Conservation (phyloP, 2,113 vertebrate genomes). For the Epinephelus fuscoguttatus region DNA sequence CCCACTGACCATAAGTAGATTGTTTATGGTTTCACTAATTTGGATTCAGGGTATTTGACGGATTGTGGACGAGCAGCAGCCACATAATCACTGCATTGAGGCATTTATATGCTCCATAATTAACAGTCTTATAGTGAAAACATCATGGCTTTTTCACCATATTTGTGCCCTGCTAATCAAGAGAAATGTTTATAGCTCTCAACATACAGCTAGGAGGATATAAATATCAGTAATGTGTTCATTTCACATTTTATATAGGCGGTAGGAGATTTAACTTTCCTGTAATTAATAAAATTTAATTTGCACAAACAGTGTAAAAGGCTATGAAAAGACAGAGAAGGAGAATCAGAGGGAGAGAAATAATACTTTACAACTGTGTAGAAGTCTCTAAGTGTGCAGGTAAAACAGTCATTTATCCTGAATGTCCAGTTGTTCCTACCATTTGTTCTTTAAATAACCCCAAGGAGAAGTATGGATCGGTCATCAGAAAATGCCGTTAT, state of each 20-base stretch:
- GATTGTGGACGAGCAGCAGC: constrained; percentile 53
- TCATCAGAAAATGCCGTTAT: constrained; percentile 74
- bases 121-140: constrained; percentile 61
- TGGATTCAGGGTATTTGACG: constrained; percentile 72
- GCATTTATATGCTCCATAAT: constrained; percentile 63
- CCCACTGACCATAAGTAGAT: constrained; percentile 75
- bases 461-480: constrained; percentile 56
- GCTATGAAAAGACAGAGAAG: constrained; percentile 37
- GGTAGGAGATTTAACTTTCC: constrained; percentile 59
- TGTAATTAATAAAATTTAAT: constrained; percentile 70
- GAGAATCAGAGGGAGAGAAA: constrained; percentile 24
- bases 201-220: constrained; percentile 34
- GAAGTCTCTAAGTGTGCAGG: neutral
- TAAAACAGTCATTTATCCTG: constrained; percentile 30
- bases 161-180: constrained; percentile 58
- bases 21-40: constrained; percentile 81
- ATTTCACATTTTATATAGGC: constrained; percentile 52
- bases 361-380: constrained; percentile 5
- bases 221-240: constrained; percentile 63
- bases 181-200: constrained; percentile 56
- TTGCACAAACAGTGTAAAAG: constrained; percentile 45
- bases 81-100: constrained; percentile 65
- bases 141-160: constrained; percentile 34
- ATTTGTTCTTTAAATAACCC: constrained; percentile 50
- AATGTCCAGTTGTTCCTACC: constrained; percentile 30